phyloP scores from a whole-genome alignment of 23 tunicate genomes.

The Botrylloides violaceus region DNA sequence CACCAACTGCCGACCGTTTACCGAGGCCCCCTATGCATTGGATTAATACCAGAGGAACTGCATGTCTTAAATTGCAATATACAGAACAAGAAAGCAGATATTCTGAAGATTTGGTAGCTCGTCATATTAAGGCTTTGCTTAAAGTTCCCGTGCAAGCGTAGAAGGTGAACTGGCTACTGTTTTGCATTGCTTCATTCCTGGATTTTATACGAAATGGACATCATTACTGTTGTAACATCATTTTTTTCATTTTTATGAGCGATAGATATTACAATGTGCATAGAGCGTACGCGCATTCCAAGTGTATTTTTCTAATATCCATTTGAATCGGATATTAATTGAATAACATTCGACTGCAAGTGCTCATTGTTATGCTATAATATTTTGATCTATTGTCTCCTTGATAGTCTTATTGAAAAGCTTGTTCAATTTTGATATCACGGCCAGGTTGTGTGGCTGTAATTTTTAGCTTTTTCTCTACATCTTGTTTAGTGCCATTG shows the following conservation, averaged over 20 bases:
- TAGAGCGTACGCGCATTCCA: background rate
- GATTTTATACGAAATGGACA: background rate
- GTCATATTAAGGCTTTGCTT: background rate
- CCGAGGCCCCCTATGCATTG: background rate
- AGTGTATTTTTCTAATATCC: background rate
- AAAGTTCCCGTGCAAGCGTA: background rate
- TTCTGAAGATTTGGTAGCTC: background rate
- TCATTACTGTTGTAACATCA: background rate
- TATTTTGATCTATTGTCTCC: too few species aligned
- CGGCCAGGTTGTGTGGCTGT: too few species aligned
- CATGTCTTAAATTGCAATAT: background rate
- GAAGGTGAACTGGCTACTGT: background rate
- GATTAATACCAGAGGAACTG: background rate
- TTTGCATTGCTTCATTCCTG: background rate
- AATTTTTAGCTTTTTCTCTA: too few species aligned
- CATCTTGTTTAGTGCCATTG: too few species aligned
- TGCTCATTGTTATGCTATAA: too few species aligned
- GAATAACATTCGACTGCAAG: too few species aligned
- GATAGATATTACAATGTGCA: background rate
- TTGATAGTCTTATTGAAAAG: too few species aligned
- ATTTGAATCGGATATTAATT: too few species aligned
- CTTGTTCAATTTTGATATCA: too few species aligned
- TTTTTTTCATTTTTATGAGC: background rate
- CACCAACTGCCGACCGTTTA: background rate
- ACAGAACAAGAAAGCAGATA: background rate